Evolutionary conservation across 2,888 invertebrate genomes (phyloP).

Genomic region (Ferdinandea cuprea): DNA sequence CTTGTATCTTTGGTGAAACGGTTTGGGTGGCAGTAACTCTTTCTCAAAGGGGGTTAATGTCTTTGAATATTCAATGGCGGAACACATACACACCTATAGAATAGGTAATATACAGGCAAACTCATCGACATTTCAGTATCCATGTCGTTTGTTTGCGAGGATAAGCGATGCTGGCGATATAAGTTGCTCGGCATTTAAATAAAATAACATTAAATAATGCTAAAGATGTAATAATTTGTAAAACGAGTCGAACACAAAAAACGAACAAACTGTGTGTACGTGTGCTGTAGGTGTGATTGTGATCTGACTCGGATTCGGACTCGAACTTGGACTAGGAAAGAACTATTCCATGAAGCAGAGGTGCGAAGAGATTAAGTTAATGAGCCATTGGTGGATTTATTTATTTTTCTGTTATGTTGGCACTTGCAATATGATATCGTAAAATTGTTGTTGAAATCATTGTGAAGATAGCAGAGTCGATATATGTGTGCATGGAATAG

Average conservation of each 20-base stretch:
- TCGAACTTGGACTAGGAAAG: too few relatives aligned
- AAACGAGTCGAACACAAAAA: conserved; percentile 39
- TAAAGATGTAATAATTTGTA: conserved; percentile 71
- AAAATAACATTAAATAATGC: conserved; percentile 73
- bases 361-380: conserved; percentile 55
- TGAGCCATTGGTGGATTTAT: conserved; percentile 69
- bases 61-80: conserved; percentile 68
- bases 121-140: neutral
- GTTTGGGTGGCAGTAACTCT: conserved; percentile 44
- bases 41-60: conserved; percentile 60
- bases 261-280: neutral
- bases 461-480: conserved; percentile 4
- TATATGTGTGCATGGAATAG: neutral
- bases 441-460: conserved; percentile 45
- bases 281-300: neutral
- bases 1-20: too few relatives aligned
- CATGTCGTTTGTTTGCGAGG: conserved; percentile 57
- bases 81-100: conserved; percentile 7
- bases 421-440: conserved; percentile 53
- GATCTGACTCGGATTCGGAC: too few relatives aligned
- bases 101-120: neutral
- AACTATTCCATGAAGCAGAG: neutral
- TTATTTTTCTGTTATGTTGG: conserved; percentile 51
- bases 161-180: conserved; percentile 66
- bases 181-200: conserved; percentile 71